Evolutionary conservation across 2,113 vertebrate genomes (phyloP), one percentile per base, ranked within the genome.

Genomic region (Dermatemys mawii): DNA sequence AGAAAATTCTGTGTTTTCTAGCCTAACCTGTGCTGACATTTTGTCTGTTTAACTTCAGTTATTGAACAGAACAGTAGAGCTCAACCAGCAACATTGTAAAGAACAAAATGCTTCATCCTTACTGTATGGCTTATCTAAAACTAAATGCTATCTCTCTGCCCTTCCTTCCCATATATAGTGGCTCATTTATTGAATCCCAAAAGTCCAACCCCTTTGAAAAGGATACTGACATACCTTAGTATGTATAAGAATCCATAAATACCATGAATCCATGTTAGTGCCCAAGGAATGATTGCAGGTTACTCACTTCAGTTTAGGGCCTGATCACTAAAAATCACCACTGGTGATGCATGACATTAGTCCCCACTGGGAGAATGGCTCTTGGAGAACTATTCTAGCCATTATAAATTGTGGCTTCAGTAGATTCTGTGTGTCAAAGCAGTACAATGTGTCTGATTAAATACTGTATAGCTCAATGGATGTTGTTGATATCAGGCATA

Each of bases 311-410:
- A 97, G 94, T 95, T 95, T 81, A 78, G 83, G 55, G 83, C 53
- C 93, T 94, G 88, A 93, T 92, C 95, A 38, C 88, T 92, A 82
- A 97, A 97, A 97, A 97, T 87, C 95, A 95, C 84, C 86, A 87
- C 81, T 88, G 80, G 90, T 78, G 51, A 67, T 67, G 91, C 90
- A 79, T 91, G 60, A 46, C 95, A 95, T 90, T 94, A 96, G 94
- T 89, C 95, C 95, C 91, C 94, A 93, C 95, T 97, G 97, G 92
- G 94, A 95, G 93, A 75, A 53, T 1, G 0, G 84, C 88, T 81
- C 95, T 93, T 67, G 90, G 84, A 91, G 94, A 94, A 96, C 86
- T 92, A 95, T 87, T 94, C 88, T 92, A 93, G 63, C 54, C 70
- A 70, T 84, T 73, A 63, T 35, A 5, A 63, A 81, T 90, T 80